Base-by-base conservation (phyloP, 1,140 invertebrate species). In the Cydia amplana region DNA sequence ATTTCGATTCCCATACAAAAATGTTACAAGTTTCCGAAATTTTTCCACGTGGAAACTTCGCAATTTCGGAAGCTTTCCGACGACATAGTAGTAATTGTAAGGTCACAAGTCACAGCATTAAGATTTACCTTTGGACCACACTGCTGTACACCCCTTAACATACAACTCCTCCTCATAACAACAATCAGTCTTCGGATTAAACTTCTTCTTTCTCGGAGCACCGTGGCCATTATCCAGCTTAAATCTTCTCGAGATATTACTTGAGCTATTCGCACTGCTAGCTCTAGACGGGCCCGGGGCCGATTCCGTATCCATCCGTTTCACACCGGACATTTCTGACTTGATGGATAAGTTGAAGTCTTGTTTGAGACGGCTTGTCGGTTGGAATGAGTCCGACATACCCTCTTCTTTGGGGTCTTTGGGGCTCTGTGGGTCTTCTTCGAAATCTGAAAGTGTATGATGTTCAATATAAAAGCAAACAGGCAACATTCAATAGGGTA, bases 121-220 rank as follows among this genome's bases (percentile, higher is more conserved):
- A 32, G 5, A 32, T 32, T 32, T 87, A 90, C 95, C 95, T 93
- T 94, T 94, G 3, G 95, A 95, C 95, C 97, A 98, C 25, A 98
- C 95, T 20, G 97, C 97, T 23, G 97, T 96, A 85, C 96, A 95
- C 6, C 96, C 97, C 79, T 95, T 96, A 12, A 97, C 95, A 93
- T 98, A 99, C 16, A 99, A 92, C 91, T 99, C 98, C 92, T 98
- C 97, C 93, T 98, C 98, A 82, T 92, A 92, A 77, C 81, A 91
- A 74, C 90, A 88, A 79, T 93, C 93, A 70, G 87, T 90, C 79
- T 90, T 93, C 18, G 87, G 87, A 83, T 93, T 91, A 9, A 90
- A 77, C 0, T 86, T 83, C 76, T 78, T 82, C 14, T 83, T 82
- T 28, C 75, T 84, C 1, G 78, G 73, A 20, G 72, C 84, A 65